Evolutionary conservation across 2,888 invertebrate genomes (phyloP).

Genomic region (Drosophila ezoana): DNA sequence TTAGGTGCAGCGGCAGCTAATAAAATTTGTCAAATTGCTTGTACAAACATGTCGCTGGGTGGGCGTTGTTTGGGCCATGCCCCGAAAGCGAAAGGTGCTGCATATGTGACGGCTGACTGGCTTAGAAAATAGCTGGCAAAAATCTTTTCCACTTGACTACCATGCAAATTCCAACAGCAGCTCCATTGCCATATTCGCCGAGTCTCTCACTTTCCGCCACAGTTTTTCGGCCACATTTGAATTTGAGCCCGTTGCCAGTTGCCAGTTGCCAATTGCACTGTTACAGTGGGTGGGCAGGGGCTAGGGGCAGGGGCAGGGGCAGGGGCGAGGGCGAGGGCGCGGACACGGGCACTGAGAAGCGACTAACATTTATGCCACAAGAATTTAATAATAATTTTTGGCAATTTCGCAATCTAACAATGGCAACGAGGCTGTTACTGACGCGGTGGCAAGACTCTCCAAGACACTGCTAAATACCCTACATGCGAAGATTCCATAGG

Average conservation of each 20-base stretch:
- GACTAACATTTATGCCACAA: slow-evolving; percentile 78
- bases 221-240: slow-evolving; percentile 32
- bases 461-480: slow-evolving; percentile 28
- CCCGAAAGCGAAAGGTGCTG: slow-evolving; percentile 68
- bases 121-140: slow-evolving; percentile 43
- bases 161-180: slow-evolving; percentile 53
- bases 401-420: slow-evolving; percentile 67
- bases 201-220: slow-evolving; percentile 29
- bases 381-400: slow-evolving; percentile 79
- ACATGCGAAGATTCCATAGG: neutral
- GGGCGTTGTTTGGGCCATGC: slow-evolving; percentile 39
- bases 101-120: slow-evolving; percentile 70
- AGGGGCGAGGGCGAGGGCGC: too few relatives aligned
- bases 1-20: slow-evolving; percentile 69
- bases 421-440: slow-evolving; percentile 30
- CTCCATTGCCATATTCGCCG: slow-evolving; percentile 10
- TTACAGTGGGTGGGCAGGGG: slow-evolving; percentile 72
- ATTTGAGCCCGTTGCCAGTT: slow-evolving; percentile 18
- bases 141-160: slow-evolving; percentile 65
- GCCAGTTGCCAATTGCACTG: slow-evolving; percentile 23
- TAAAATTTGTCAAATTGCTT: slow-evolving; percentile 75
- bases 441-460: slow-evolving; percentile 48
- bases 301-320: too few relatives aligned
- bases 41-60: slow-evolving; percentile 46
- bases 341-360: slow-evolving; percentile 65